Evolutionary conservation across 2,797 vertebrate genomes (phyloP), one percentile per base, ranked within the genome.

Genomic region (Chelon auratus): DNA sequence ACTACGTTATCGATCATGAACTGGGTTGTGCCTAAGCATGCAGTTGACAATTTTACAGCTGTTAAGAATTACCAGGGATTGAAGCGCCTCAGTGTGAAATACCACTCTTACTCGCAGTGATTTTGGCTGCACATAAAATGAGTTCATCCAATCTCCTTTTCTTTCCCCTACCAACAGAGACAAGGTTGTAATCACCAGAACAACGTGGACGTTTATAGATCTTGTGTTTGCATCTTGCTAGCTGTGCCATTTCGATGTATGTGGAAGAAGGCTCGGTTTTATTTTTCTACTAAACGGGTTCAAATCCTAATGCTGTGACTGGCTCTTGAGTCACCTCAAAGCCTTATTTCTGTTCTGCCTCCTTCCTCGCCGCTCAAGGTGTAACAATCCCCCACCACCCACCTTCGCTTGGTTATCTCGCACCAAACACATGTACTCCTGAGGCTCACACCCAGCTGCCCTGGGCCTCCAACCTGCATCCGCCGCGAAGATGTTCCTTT

Each of bases 321-420:
- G 18, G 48, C 30, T 66, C 68, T 59, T 17, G 6, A 68, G 37
- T 83, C 39, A 51, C 58, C 62, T 68, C 53, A 52, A 74, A 81
- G 47, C 58, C 30, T 43, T 59, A 37, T 67, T 75, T 65, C 62
- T 81, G 43, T 60, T 77, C 58, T 68, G 47, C 67, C 50, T 83
- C 63, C 62, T 75, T 74, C 61, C 20, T 76, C 64, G 58, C n/a
- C 7, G 75, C 86, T 87, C 11, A 67, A 86, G 85, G 90, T 87
- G 68, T 45, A 85, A 65, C 80, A 55, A 53, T 80, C 74, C 62
- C 59, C 45, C 57, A 60, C 81, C 84, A 77, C 81, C 89, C 78
- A 73, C 83, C 80, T 77, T 70, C 57, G 57, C 71, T 73, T 70
- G 82, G 87, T 93, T 93, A 93, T 93, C 92, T 93, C 83, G 37